Base-by-base conservation (phyloP, 2,797 vertebrate genomes). In the Alectoris magna region DNA sequence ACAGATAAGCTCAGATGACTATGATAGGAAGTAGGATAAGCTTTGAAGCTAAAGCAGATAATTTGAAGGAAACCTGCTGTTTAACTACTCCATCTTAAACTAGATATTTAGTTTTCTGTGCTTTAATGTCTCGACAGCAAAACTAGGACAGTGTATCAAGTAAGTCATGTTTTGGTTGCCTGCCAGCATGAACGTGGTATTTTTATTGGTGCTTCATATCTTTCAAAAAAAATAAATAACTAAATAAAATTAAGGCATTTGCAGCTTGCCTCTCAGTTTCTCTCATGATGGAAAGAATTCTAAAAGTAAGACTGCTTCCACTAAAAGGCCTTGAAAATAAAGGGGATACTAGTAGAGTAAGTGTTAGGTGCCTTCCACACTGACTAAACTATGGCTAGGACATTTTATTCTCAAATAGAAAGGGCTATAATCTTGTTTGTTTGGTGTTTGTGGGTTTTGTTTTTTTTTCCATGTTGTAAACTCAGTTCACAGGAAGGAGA, bases 131-230 rank as follows among this genome's bases (percentile, higher is more conserved):
- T 91, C 53, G 43, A 4, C 67, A 71, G 44, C 36, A 70, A 84
- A 88, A 75, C 59, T 75, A 86, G 70, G 67, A 78, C 73, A 70
- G 24, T 83, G 36, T 74, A 84, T 88, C 11, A 88, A 85, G 77
- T 82, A 44, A 90, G 31, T 60, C 38, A 11, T 29, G 38, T 85
- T 91, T 79, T 95, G 51, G 55, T 88, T 73, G 29, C 81, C 22
- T 88, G 46, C 56, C 76, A 75, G 1, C 4, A 29, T 10, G 13
- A 81, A 63, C 74, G 26, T 44, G 38, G 1, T 66, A 41, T 73
- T 64, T 48, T 69, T 81, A 27, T 58, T 92, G 53, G 26, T 87
- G 26, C 38, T 90, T 84, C 29, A 12, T 81, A 41, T 44, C 71
- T 93, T 90, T 81, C 88, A 95, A 82, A 85, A 66, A 34, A 34